Evolutionary conservation across 2,113 vertebrate genomes (phyloP).

Genomic region (Zapus hudsonius): DNA sequence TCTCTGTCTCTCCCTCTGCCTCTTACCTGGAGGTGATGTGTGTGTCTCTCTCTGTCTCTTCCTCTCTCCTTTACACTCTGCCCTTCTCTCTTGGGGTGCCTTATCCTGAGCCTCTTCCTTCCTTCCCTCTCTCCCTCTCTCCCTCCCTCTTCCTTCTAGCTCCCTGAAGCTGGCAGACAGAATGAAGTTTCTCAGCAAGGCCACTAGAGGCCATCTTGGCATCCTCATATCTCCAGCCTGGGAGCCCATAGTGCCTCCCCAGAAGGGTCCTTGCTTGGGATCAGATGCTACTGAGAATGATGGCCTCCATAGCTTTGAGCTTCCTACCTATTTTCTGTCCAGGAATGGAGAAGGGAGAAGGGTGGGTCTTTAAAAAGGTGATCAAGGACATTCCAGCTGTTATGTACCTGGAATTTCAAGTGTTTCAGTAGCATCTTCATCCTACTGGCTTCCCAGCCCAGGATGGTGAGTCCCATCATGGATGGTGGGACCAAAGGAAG

Average conservation of each 20-base stretch:
- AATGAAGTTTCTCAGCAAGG: background rate
- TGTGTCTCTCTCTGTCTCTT: background rate
- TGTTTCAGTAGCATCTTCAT: background rate
- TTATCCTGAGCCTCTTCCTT: slow-evolving; percentile 32
- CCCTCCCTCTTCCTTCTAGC: no score
- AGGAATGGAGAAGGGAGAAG: background rate
- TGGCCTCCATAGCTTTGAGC: background rate
- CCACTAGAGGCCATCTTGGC: background rate
- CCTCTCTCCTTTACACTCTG: background rate
- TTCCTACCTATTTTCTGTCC: background rate
- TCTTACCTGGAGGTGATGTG: background rate
- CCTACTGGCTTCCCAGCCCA: background rate
- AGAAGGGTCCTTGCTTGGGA: background rate
- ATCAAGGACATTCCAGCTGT: background rate
- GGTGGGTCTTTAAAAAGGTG: background rate
- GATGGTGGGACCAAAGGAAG: background rate
- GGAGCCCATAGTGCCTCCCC: background rate
- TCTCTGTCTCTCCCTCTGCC: background rate
- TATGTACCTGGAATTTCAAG: background rate
- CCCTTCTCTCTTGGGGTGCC: slow-evolving; percentile 58
- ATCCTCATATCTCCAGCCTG: background rate
- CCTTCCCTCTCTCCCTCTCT: no score
- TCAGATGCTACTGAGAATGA: background rate
- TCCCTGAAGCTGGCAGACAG: background rate
- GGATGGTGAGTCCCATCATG: background rate